Percentiles rank a stretch among this genome's conserved stretches.
Evolutionary conservation across 1,140 invertebrate species (phyloP).

Genomic region (Bombus huntii): DNA sequence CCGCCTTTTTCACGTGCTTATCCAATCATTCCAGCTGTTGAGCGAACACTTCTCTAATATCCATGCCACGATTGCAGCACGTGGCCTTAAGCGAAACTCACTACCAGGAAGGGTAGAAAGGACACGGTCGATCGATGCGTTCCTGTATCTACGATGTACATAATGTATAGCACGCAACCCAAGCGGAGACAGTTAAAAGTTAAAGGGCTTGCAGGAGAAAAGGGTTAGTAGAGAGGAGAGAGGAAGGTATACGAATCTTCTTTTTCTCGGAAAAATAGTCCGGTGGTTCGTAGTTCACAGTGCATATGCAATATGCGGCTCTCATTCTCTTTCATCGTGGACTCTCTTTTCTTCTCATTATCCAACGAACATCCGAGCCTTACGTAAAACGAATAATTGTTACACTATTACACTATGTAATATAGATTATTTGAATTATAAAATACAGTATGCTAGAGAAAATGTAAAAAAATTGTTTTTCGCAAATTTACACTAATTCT

Average conservation of each 20-base stretch:
- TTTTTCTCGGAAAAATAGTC: not conserved
- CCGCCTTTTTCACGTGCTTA: not conserved
- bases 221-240: too few relatives aligned
- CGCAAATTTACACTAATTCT: too few relatives aligned
- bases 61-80: not conserved
- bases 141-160: conserved; percentile 27
- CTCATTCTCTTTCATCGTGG: not conserved
- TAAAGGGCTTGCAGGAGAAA: not conserved
- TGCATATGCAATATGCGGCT: not conserved
- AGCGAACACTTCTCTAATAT: conserved; percentile 4
- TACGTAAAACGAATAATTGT: too few relatives aligned
- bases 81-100: conserved; percentile 7
- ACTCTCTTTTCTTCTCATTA: not conserved
- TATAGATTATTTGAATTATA: too few relatives aligned
- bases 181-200: not conserved
- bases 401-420: too few relatives aligned
- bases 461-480: too few relatives aligned
- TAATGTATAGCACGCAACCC: not conserved
- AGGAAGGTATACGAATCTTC: not conserved
- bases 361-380: too few relatives aligned
- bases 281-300: conserved; percentile 6
- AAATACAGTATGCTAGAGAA: too few relatives aligned
- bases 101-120: conserved; percentile 24
- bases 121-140: conserved; percentile 51
- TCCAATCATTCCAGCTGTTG: conserved; percentile 12